Conservation (phyloP, 1,140 invertebrate genomes). For the Cyphomyrmex costatus region DNA sequence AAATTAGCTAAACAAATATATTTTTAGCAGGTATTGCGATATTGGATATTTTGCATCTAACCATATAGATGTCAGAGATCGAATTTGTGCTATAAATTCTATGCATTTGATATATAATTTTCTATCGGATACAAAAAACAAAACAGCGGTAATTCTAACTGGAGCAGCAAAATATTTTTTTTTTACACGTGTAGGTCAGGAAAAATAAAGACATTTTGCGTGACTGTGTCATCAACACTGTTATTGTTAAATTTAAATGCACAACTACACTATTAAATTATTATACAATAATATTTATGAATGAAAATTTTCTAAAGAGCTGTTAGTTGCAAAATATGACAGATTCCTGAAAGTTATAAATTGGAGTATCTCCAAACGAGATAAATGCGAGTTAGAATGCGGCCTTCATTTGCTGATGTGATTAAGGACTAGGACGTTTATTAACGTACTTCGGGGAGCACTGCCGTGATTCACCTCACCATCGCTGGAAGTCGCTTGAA, state of each 20-base stretch:
- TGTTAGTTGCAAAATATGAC: slow-evolving; percentile 9
- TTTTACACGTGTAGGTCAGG: too few relatives aligned
- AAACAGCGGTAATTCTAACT: too few relatives aligned
- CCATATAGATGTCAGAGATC: too few relatives aligned
- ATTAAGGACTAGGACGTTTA: slow-evolving; percentile 64
- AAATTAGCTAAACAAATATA: too few relatives aligned
- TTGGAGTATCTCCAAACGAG: slow-evolving; percentile 61
- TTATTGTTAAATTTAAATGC: slow-evolving; percentile 10
- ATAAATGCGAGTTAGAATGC: slow-evolving; percentile 56
- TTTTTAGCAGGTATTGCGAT: too few relatives aligned
- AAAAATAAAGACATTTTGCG: not conserved
- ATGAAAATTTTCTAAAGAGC: not conserved
- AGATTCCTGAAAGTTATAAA: slow-evolving; percentile 46
- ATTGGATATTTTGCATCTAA: too few relatives aligned
- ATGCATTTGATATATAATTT: too few relatives aligned
- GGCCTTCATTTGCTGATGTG: slow-evolving; percentile 60
- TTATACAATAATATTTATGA: not conserved
- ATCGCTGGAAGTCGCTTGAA: slow-evolving; percentile 62
- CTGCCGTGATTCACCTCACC: slow-evolving; percentile 48
- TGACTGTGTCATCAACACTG: not conserved
- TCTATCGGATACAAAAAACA: too few relatives aligned
- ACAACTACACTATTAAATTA: not conserved
- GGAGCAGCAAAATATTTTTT: too few relatives aligned
- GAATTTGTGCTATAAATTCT: too few relatives aligned
- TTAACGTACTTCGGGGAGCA: slow-evolving; percentile 55